phyloP scores from a whole-genome alignment of 2,888 invertebrate species.

The Synanthedon andrenaeformis region DNA sequence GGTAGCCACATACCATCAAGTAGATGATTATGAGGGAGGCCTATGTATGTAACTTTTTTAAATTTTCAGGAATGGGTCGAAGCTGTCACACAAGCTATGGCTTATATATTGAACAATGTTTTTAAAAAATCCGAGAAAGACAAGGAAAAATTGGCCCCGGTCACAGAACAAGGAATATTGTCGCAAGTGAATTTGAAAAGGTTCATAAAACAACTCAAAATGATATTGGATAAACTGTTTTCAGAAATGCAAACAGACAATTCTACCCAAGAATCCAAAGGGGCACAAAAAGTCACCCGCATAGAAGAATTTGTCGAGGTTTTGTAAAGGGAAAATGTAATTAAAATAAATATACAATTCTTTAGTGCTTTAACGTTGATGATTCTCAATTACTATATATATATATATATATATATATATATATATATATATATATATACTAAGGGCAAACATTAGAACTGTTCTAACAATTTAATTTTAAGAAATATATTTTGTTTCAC shows the following conservation, averaged over 20 bases:
- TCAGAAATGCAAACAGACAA: constrained; percentile 5
- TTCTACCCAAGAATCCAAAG: constrained; percentile 9
- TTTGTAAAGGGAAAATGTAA: constrained; percentile 20
- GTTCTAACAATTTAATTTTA: too few species aligned
- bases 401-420: too few species aligned
- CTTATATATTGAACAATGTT: constrained; percentile 73
- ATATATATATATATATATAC: too few species aligned
- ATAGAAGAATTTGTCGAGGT: constrained; percentile 59
- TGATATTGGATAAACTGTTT: constrained; percentile 46
- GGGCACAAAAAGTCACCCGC: constrained; percentile 23
- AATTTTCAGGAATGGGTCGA: constrained; percentile 83
- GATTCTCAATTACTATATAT: too few species aligned
- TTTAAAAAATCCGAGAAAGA: constrained; percentile 76
- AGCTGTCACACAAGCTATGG: constrained; percentile 74
- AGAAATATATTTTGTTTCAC: too few species aligned
- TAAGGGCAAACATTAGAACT: too few species aligned
- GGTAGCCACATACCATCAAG: too few species aligned
- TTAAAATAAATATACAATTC: not conserved
- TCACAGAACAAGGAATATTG: constrained; percentile 54
- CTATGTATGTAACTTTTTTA: too few species aligned
- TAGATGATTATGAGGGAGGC: too few species aligned
- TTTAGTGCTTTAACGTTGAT: too few species aligned
- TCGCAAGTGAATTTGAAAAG: constrained; percentile 55
- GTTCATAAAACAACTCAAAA: constrained; percentile 48
- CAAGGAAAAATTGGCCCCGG: constrained; percentile 66